A percentile compares a stretch with the other conserved stretches of the same genome.
Evolutionary conservation across 2,797 vertebrate genomes (phyloP).

Genomic region (Siniperca undulata): DNA sequence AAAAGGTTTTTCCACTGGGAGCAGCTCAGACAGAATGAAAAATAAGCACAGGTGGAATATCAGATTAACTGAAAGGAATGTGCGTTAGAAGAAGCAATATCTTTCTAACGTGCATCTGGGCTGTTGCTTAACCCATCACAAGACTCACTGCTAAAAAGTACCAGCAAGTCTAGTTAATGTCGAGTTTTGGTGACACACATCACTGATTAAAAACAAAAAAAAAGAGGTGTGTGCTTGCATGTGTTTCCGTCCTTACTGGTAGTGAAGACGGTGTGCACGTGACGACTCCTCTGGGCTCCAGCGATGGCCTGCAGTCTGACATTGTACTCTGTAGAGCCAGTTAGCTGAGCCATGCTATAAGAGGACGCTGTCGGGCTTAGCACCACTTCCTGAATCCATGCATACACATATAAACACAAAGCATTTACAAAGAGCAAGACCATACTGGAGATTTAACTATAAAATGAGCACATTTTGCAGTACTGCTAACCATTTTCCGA

Average conservation of each 20-base stretch:
- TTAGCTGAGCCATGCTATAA: constrained; percentile 89
- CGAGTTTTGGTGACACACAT: not conserved
- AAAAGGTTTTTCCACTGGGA: constrained; percentile 18
- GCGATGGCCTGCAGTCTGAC: constrained; percentile 89
- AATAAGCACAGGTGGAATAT: constrained; percentile 52
- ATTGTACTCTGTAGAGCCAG: constrained; percentile 87
- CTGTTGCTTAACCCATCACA: constrained; percentile 10
- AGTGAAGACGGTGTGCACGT: constrained; percentile 84
- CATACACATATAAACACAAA: constrained; percentile 13
- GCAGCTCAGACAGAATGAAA: constrained; percentile 34
- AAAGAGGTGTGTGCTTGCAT: not conserved
- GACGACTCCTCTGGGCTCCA: constrained; percentile 85
- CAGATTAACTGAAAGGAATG: constrained; percentile 41
- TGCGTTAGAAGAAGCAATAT: not conserved
- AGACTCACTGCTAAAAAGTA: not conserved
- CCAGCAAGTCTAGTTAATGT: not conserved
- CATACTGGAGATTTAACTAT: not conserved
- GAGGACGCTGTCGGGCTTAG: constrained; percentile 89
- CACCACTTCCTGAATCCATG: constrained; percentile 87
- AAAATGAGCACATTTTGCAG: not conserved
- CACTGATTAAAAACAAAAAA: not conserved
- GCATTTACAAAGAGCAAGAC: not conserved
- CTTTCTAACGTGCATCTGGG: constrained; percentile 24
- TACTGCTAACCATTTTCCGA: not conserved
- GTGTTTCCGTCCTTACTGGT: constrained; percentile 86